Evolutionary conservation across 2,797 vertebrate species (phyloP).

Genomic region (Potorous gilbertii): DNA sequence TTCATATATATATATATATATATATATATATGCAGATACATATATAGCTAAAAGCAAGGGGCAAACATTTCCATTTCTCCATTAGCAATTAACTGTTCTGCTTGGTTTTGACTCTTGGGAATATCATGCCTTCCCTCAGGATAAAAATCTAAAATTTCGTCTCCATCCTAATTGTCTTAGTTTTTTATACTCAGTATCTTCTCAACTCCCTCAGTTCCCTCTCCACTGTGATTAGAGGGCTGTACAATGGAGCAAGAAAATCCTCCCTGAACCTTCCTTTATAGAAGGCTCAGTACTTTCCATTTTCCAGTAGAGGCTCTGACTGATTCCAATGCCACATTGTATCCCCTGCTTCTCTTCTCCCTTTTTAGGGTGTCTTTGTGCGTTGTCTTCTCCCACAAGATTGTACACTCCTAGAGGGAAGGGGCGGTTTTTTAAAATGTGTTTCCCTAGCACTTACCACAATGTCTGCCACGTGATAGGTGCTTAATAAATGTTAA

Average conservation of each 20-base stretch:
- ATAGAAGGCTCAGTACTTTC: neutral
- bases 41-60: conserved; percentile 7
- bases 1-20: no score
- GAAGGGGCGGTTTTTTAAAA: no score
- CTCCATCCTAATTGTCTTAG: no score
- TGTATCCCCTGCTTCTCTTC: neutral
- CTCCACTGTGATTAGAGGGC: neutral
- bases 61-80: neutral
- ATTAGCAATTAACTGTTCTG: no score
- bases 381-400: neutral
- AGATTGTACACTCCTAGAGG: neutral
- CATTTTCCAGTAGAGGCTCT: neutral
- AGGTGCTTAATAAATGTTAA: no score
- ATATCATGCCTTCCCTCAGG: no score
- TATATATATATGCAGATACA: neutral
- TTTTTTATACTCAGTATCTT: neutral
- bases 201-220: neutral
- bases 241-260: neutral
- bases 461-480: no score
- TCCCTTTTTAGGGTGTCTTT: neutral
- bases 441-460: no score
- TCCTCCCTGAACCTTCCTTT: neutral
- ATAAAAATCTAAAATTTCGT: no score
- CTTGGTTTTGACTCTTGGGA: no score
- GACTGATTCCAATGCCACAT: no score